Percentiles rank a stretch among this genome's conserved stretches.
Evolutionary conservation across 2,797 vertebrate genomes (phyloP).

Genomic region (Peromyscus aztecus): DNA sequence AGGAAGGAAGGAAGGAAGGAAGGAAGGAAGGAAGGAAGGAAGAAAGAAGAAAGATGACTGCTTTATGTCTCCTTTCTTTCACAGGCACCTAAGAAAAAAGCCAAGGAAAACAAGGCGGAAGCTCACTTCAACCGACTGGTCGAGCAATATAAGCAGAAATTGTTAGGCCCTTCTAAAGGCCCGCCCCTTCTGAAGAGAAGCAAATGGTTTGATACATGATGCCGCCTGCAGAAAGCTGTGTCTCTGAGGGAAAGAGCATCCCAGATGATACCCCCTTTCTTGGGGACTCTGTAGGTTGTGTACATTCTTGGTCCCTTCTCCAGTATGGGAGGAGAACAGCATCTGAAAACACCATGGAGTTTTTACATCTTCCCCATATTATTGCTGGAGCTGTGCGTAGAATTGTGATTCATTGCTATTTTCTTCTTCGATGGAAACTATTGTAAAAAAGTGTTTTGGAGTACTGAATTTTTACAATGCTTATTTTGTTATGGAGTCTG

Average conservation of each 20-base stretch:
- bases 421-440: slow-evolving; percentile 58
- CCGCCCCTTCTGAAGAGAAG: slow-evolving; percentile 86
- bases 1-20: too few species aligned
- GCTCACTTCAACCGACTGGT: slow-evolving; percentile 93
- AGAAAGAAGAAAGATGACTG: too few species aligned
- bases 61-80: not conserved
- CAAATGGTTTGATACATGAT: slow-evolving; percentile 94
- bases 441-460: slow-evolving; percentile 52
- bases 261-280: not conserved
- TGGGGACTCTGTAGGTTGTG: not conserved
- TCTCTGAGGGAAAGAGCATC: not conserved
- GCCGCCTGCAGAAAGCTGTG: not conserved
- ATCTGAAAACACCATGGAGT: not conserved
- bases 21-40: too few species aligned
- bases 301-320: not conserved
- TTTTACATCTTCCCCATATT: slow-evolving; percentile 24
- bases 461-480: slow-evolving; percentile 69
- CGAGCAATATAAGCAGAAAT: slow-evolving; percentile 94
- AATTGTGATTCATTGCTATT: slow-evolving; percentile 53
- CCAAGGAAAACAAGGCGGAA: slow-evolving; percentile 82
- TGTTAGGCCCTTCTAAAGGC: slow-evolving; percentile 87
- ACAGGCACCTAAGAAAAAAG: slow-evolving; percentile 73
- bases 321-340: not conserved
- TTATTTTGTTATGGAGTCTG: slow-evolving; percentile 74
- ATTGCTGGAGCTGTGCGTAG: slow-evolving; percentile 41